These are phyloP conservation scores for Parnassius mnemosyne DNA, from an alignment of 2,888 invertebrate genomes.

Conservation along the genomic window DNA sequence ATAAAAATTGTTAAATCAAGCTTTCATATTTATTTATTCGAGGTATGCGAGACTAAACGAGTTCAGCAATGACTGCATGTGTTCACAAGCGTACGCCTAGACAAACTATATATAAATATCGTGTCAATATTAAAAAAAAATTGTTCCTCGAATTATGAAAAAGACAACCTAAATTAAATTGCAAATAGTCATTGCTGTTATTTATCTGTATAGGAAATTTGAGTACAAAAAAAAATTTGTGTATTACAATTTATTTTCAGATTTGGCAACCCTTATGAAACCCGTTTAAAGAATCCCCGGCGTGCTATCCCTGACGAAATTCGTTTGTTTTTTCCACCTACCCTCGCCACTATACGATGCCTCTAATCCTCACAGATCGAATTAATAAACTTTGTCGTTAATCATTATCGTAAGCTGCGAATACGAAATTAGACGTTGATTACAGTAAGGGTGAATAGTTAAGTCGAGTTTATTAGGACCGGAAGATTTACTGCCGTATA, in stretches of 20 bases:
- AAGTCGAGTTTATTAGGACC: constrained; percentile 62
- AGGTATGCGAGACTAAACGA: too few relatives aligned
- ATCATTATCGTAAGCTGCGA: constrained; percentile 78
- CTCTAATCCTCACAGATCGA: constrained; percentile 74
- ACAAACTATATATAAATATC: too few relatives aligned
- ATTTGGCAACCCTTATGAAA: constrained; percentile 40
- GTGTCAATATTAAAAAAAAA: too few relatives aligned
- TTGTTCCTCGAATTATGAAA: too few relatives aligned
- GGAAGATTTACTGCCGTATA: constrained; percentile 51
- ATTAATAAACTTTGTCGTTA: constrained; percentile 78
- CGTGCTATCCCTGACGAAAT: constrained; percentile 61
- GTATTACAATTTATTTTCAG: constrained; percentile 2
- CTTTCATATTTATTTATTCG: too few relatives aligned
- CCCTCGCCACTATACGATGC: constrained; percentile 55
- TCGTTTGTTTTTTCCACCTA: constrained; percentile 71
- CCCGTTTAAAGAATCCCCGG: constrained; percentile 42
- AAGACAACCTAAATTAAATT: too few relatives aligned
- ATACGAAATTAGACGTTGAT: constrained; percentile 76
- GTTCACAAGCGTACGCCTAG: too few relatives aligned
- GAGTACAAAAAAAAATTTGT: too few relatives aligned
- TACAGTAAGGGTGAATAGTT: constrained; percentile 63
- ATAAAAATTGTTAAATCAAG: too few relatives aligned
- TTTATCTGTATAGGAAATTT: too few relatives aligned
- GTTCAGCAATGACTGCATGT: too few relatives aligned
- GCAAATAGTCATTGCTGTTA: too few relatives aligned